Evolutionary conservation across 2,888 invertebrate species (phyloP), one percentile per base, ranked within the genome.

Genomic region (Nomada hirtipes): DNA sequence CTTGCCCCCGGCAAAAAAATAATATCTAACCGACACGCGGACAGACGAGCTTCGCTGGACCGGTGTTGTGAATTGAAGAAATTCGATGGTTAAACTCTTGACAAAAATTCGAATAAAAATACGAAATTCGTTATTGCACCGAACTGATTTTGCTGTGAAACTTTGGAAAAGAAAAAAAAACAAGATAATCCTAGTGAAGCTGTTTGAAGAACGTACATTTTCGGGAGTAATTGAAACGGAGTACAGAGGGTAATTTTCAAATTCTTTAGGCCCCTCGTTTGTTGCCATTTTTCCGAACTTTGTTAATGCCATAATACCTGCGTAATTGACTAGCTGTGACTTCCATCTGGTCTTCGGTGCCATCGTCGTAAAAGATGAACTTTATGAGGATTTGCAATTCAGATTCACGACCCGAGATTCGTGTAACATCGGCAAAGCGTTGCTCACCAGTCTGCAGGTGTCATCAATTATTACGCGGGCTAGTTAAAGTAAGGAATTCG

Each of bases 1-100:
- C 74, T 84, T 70, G 89, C 89, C 89, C 47, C 72, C 70, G 86
- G 89, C 89, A 78, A 86, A 89, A 89, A 89, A 89, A 88, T 88
- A 77, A 88, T 88, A 88, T 88, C 87, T 68, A 67, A 85, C 81
- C 77, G 81, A 76, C 76, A 79, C 82, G 85, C 79, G 84, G 79
- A 88, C 86, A 84, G 87, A 88, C 74, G 44, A 71, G 68, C 67
- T 74, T 73, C 61, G 55, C 79, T 60, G 15, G 47, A 63, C 42
- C 36, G 59, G n/a, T n/a, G 42, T 26, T 4, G 55, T 11, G 55
- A 67, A 57, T 79, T 47, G 53, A 59, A 69, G 18, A 29, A n/a
- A 55, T 67, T 53, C 29, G 29, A 29, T 44, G 36, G n/a, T 53
- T 67, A 55, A 36, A 68, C 18, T 68, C 3, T 11, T 55, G 23